Conservation (phyloP, 92 coral and sea anemone species). For the Desmophyllum pertusum region DNA sequence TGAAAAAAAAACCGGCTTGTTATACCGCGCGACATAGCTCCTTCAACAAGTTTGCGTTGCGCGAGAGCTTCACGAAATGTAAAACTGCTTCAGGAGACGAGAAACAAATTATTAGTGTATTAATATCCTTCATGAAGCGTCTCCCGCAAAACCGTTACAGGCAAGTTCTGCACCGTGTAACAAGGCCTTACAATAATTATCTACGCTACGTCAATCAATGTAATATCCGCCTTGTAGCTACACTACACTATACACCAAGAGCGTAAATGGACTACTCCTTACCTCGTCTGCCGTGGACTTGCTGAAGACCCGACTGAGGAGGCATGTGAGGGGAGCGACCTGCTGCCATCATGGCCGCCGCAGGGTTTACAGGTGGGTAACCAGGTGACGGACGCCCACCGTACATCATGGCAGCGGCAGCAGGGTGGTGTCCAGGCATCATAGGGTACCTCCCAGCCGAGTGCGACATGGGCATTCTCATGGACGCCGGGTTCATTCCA, state of each 20-base stretch:
- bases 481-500: conserved; percentile 47
- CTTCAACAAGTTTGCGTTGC: too few relatives aligned
- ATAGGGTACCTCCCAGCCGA: conserved; percentile 59
- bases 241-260: neutral
- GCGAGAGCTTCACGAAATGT: too few relatives aligned
- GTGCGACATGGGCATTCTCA: conserved; percentile 65
- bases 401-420: conserved; percentile 53
- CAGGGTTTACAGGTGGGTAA: conserved; percentile 53
- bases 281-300: conserved; percentile 38
- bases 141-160: neutral
- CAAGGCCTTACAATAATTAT: too few relatives aligned
- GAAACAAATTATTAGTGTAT: too few relatives aligned
- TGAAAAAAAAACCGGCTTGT: too few relatives aligned
- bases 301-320: conserved; percentile 22
- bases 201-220: neutral
- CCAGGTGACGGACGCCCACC: conserved; percentile 64
- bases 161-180: neutral
- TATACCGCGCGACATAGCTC: too few relatives aligned
- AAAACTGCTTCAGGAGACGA: too few relatives aligned
- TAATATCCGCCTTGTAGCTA: neutral
- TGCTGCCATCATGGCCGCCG: conserved; percentile 45
- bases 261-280: neutral
- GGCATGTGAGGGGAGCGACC: conserved; percentile 32
- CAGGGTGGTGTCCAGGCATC: conserved; percentile 69
- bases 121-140: neutral